Base-by-base conservation (phyloP, 2,113 vertebrate genomes). In the Smithornis capensis region DNA sequence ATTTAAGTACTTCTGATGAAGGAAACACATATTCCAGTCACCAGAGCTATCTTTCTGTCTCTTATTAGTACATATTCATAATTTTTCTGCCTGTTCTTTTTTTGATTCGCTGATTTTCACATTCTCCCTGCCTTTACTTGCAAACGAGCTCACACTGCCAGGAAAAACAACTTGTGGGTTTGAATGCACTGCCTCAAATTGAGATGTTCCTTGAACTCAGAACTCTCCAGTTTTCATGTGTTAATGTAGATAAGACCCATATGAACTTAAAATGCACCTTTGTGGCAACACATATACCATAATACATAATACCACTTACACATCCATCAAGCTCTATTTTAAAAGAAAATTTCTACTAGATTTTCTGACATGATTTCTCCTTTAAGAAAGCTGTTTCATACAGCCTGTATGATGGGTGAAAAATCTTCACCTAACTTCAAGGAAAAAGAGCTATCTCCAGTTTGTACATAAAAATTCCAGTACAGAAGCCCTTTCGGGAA, bases 21-120 rank as follows among this genome's bases (percentile, higher is more conserved):
- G 94, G 94, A 96, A 96, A 93, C 73, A 83, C 74, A 94, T 67
- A 95, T 71, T 84, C 75, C 83, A 88, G 55, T 64, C 53, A 85
- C 33, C 85, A 92, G 75, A 87, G 91, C 71, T 53, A 55, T 45
- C 60, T 42, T 76, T 83, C 79, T 90, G 55, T 76, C 91, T 95
- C 88, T 83, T 90, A 60, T 65, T 92, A 93, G 85, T 76, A 90
- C 64, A 94, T 65, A 93, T 90, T 95, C 45, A 93, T 93, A 50
- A 94, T 78, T 55, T 31, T 89, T 81, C 65, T 65, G n/a, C 70
- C 75, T 82, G 37, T 85, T 85, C 65, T 91, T 90, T 86, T 63
- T 93, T 92, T 64, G 62, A 63, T 90, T 90, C 82, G 93, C 25
- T 35, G 71, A 62, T 83, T 92, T 85, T 85, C 79, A 77, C 67